Conservation (phyloP, 2,113 vertebrate species). For the Cochlearius cochlearius region DNA sequence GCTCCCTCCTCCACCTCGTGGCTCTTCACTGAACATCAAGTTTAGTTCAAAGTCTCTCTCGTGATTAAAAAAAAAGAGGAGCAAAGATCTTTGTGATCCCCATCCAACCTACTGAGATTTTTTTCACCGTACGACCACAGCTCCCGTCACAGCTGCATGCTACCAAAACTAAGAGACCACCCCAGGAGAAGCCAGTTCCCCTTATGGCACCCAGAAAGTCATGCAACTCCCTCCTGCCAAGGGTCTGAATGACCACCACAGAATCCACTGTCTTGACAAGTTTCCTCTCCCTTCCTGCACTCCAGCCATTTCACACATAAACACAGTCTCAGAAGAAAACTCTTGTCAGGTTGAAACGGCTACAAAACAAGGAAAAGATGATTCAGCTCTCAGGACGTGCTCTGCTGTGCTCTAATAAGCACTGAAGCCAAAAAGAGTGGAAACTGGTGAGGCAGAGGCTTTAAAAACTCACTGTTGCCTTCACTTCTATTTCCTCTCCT, state of each 20-base stretch:
- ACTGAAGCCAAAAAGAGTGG: background rate
- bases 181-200: background rate
- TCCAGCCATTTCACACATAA: background rate
- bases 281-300: background rate
- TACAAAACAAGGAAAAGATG: background rate
- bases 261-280: background rate
- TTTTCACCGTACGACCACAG: background rate
- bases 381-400: background rate
- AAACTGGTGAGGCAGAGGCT: background rate
- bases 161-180: background rate
- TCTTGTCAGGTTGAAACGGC: background rate
- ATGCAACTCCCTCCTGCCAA: background rate
- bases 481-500: background rate
- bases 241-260: background rate
- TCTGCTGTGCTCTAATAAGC: constrained; percentile 1
- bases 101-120: background rate
- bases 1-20: background rate
- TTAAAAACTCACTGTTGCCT: background rate
- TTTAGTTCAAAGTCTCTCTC: background rate
- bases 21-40: background rate
- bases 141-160: background rate
- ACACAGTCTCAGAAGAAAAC: background rate
- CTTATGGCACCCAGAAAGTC: background rate
- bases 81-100: background rate
- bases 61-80: background rate